A percentile compares a stretch with the other conserved stretches of the same genome.
These are phyloP conservation scores for Drosophila saltans DNA, from an alignment of 1,140 invertebrate genomes.

Conservation along the genomic window DNA sequence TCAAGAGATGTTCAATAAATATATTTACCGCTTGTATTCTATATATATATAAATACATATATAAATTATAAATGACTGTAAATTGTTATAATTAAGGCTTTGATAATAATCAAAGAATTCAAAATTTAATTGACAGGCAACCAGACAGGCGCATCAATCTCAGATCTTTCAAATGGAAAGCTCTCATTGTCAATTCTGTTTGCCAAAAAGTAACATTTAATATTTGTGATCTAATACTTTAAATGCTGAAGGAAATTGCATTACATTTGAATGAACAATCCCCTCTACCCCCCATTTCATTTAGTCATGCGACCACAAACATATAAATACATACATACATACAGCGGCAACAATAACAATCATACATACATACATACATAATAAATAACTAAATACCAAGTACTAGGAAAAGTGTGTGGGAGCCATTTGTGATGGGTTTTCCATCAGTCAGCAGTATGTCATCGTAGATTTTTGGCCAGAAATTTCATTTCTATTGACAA, in stretches of 20 bases:
- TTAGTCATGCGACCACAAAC: conserved; percentile 1
- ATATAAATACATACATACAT: background rate
- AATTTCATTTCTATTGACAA: conserved; percentile 3
- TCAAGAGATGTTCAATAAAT: too few relatives aligned
- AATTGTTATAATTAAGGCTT: background rate
- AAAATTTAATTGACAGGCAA: background rate
- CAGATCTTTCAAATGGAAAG: background rate
- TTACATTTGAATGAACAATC: conserved; percentile 1
- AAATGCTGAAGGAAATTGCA: conserved; percentile 3
- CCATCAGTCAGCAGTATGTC: background rate
- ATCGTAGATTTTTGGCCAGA: background rate
- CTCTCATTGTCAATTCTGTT: conserved; percentile 6
- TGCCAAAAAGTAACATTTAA: conserved; percentile 1
- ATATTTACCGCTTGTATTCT: too few relatives aligned
- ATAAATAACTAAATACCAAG: conserved; percentile 9
- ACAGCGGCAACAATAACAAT: background rate
- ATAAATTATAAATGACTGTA: background rate
- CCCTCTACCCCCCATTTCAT: background rate
- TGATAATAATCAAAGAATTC: background rate
- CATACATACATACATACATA: background rate
- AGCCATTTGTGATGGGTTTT: background rate
- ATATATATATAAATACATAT: too few relatives aligned
- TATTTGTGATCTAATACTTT: conserved; percentile 4
- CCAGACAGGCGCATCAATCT: background rate
- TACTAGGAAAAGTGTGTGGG: background rate